These are phyloP conservation scores for Drosophila ercepeae DNA, from an alignment of 1,140 invertebrate genomes.

Conservation along the genomic window DNA sequence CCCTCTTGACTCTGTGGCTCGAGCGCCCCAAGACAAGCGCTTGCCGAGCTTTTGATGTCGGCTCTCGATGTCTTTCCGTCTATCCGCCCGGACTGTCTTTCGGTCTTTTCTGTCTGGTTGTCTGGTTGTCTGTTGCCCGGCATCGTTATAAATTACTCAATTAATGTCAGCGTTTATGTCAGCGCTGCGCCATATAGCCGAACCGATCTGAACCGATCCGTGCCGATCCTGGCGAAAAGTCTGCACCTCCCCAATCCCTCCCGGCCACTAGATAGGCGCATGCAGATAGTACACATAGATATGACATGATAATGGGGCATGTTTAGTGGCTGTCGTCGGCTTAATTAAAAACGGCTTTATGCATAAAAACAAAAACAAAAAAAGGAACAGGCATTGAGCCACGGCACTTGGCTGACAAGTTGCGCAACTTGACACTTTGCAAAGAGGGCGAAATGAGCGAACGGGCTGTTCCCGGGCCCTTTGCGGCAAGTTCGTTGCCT, in stretches of 20 bases:
- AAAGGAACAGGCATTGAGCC: constrained; percentile 12
- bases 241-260: neutral
- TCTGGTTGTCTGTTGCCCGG: constrained; percentile 35
- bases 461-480: constrained; percentile 52
- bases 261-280: constrained; percentile 58
- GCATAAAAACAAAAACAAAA: constrained; percentile 39
- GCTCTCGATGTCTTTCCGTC: constrained; percentile 40
- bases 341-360: constrained; percentile 73
- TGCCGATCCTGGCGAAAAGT: constrained; percentile 18
- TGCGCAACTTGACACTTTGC: constrained; percentile 82
- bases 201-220: constrained; percentile 7
- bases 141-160: constrained; percentile 83
- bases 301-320: constrained; percentile 80
- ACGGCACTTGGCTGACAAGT: constrained; percentile 55
- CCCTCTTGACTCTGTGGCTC: constrained; percentile 17
- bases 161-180: constrained; percentile 83
- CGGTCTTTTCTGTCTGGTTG: neutral
- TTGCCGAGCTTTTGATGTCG: constrained; percentile 73
- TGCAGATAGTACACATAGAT: constrained; percentile 80
- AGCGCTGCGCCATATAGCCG: constrained; percentile 44
- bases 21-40: constrained; percentile 72
- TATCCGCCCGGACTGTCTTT: constrained; percentile 12
- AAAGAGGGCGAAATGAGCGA: constrained; percentile 9
- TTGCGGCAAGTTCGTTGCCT: constrained; percentile 72
- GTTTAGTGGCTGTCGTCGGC: constrained; percentile 76